phyloP scores from a whole-genome alignment of 35 echinoderm and acorn worm genomes.

The Eucidaris tribuloides region DNA sequence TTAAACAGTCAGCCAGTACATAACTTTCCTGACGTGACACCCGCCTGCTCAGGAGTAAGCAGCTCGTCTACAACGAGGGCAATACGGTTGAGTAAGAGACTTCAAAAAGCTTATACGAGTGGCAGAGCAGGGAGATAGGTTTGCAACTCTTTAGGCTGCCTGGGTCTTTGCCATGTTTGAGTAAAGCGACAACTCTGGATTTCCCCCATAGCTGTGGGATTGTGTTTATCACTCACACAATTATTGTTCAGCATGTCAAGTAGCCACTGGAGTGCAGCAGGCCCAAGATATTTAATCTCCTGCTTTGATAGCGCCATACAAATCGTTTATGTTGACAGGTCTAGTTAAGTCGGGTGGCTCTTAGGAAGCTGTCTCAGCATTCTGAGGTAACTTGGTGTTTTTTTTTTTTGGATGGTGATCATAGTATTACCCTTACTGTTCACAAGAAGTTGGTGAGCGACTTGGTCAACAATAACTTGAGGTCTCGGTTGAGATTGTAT shows the following conservation, averaged over 20 bases:
- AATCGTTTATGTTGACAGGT: conserved; percentile 22
- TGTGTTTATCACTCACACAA: conserved; percentile 10
- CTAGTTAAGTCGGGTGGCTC: conserved; percentile 5
- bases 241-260: conserved; percentile 39
- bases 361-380: not conserved
- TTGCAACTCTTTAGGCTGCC: conserved; percentile 16
- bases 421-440: not conserved
- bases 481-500: no score
- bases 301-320: not conserved
- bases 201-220: conserved; percentile 60
- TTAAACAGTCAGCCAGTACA: conserved; percentile 5
- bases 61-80: not conserved
- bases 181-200: conserved; percentile 4
- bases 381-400: conserved; percentile 9
- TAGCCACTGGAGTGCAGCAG: conserved; percentile 26
- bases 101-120: conserved; percentile 48
- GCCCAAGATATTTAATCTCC: conserved; percentile 47
- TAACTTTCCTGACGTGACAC: conserved; percentile 16
- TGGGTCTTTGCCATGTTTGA: conserved; percentile 42
- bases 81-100: conserved; percentile 43
- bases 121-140: conserved; percentile 47
- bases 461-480: no score
- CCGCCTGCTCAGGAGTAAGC: conserved; percentile 5
- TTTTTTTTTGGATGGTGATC: conserved; percentile 17
- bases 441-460: conserved; percentile 1